A percentile compares a stretch with the other conserved stretches of the same genome.
phyloP scores from a whole-genome alignment of 2,113 vertebrate species.

The Petrocephalus zakoni region DNA sequence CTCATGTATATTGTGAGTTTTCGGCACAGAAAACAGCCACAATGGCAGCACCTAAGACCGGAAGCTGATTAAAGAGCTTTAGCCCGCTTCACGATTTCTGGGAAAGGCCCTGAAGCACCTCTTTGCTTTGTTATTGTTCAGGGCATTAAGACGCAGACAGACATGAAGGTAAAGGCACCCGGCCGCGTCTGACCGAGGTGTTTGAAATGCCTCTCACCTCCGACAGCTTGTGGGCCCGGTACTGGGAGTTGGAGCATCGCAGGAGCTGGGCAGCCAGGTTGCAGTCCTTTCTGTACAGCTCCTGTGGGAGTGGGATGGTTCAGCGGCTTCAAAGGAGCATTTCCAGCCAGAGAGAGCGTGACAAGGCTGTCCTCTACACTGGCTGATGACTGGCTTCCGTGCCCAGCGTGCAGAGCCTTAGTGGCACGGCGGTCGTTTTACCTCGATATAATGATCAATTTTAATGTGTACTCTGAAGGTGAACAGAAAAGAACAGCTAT shows the following conservation, averaged over 20 bases:
- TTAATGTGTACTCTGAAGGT: background rate
- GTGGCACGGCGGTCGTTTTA: background rate
- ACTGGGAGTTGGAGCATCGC: constrained; percentile 86
- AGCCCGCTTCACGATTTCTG: background rate
- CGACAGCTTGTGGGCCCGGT: constrained; percentile 79
- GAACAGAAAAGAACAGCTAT: background rate
- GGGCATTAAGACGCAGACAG: constrained; percentile 10
- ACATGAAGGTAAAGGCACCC: background rate
- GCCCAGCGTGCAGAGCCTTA: background rate
- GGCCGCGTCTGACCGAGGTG: background rate
- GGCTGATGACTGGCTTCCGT: background rate
- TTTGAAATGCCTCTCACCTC: constrained; percentile 68
- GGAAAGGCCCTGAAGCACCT: background rate
- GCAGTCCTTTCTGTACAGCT: constrained; percentile 93
- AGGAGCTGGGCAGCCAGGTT: constrained; percentile 91
- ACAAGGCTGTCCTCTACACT: background rate
- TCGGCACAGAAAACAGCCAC: background rate
- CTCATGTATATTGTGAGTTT: background rate
- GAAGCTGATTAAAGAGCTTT: background rate
- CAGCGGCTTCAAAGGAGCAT: background rate
- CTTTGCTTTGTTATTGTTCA: background rate
- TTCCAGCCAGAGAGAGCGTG: background rate
- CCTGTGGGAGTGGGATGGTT: constrained; percentile 59
- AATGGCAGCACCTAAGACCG: background rate
- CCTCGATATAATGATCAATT: background rate